phyloP scores from a whole-genome alignment of 2,888 invertebrate genomes.

The Leptinotarsa rubiginosa region DNA sequence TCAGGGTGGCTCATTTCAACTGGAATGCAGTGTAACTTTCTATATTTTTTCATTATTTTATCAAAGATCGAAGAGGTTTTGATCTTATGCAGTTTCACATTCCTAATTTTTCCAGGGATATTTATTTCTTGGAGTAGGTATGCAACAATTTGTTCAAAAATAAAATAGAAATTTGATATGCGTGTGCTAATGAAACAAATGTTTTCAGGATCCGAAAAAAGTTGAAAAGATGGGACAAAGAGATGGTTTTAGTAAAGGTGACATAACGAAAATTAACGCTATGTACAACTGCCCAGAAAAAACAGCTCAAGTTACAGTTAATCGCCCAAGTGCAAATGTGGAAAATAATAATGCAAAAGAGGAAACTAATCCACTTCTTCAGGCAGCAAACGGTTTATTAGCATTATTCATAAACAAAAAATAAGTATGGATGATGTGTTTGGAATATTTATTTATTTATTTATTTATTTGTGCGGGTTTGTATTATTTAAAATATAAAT shows the following conservation, averaged over 20 bases:
- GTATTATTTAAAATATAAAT: neutral
- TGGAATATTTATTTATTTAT: neutral
- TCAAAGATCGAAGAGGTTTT: too few species aligned
- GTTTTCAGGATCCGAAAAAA: constrained; percentile 52
- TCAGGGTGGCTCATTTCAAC: too few species aligned
- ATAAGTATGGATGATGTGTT: neutral
- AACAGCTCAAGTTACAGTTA: constrained; percentile 30
- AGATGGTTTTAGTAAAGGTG: constrained; percentile 78
- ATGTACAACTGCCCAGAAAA: constrained; percentile 77
- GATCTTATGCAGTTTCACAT: too few species aligned
- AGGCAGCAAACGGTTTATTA: constrained; percentile 27
- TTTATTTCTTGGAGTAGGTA: too few species aligned
- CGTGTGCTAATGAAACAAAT: too few species aligned
- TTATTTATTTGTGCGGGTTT: constrained; percentile 6
- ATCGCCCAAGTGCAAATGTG: neutral
- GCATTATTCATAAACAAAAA: constrained; percentile 24
- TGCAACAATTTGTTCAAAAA: too few species aligned
- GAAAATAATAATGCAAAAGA: constrained; percentile 4
- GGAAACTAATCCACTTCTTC: constrained; percentile 20
- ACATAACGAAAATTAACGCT: constrained; percentile 78
- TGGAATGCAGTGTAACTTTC: too few species aligned
- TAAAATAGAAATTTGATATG: too few species aligned
- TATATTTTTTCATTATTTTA: too few species aligned
- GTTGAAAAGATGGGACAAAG: constrained; percentile 77
- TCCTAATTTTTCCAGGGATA: too few species aligned